Evolutionary conservation across 2,888 invertebrate genomes (phyloP).

Genomic region (Drosophila borborema): DNA sequence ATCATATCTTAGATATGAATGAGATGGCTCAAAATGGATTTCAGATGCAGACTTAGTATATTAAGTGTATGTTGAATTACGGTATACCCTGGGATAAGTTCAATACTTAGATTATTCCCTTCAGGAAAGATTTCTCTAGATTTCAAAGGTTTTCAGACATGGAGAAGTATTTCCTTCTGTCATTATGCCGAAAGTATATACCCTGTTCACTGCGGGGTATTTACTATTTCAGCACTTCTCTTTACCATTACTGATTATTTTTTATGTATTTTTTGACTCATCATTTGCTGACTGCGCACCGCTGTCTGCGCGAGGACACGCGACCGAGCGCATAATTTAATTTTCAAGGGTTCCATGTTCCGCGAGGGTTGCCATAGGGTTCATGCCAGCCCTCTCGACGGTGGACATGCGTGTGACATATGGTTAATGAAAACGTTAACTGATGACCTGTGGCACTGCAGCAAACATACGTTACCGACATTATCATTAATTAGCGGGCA

Average conservation of each 20-base stretch:
- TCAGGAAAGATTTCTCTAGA: neutral
- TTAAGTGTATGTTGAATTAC: neutral
- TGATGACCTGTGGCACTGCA: slow-evolving; percentile 59
- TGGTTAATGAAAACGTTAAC: slow-evolving; percentile 81
- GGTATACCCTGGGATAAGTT: too few relatives aligned
- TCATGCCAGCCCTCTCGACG: slow-evolving; percentile 26
- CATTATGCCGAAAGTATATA: too few relatives aligned
- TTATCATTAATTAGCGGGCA: slow-evolving; percentile 63
- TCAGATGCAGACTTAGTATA: neutral
- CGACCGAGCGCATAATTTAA: slow-evolving; percentile 80
- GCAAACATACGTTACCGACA: slow-evolving; percentile 37
- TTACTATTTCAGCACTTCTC: neutral
- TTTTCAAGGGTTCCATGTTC: slow-evolving; percentile 62
- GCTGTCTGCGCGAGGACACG: slow-evolving; percentile 53
- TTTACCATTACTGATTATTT: slow-evolving; percentile 23
- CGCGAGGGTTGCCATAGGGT: slow-evolving; percentile 38
- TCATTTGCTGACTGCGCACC: slow-evolving; percentile 53
- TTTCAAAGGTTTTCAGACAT: neutral
- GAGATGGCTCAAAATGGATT: neutral
- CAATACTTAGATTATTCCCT: neutral
- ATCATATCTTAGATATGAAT: too few relatives aligned
- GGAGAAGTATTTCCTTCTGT: neutral
- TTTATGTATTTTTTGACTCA: slow-evolving; percentile 77
- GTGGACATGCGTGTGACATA: slow-evolving; percentile 77
- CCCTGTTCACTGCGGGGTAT: neutral